Percentiles rank a stretch among this genome's conserved stretches.
phyloP scores from a whole-genome alignment of 2,797 vertebrate genomes.

The Tokudaia tokunoshimensis region DNA sequence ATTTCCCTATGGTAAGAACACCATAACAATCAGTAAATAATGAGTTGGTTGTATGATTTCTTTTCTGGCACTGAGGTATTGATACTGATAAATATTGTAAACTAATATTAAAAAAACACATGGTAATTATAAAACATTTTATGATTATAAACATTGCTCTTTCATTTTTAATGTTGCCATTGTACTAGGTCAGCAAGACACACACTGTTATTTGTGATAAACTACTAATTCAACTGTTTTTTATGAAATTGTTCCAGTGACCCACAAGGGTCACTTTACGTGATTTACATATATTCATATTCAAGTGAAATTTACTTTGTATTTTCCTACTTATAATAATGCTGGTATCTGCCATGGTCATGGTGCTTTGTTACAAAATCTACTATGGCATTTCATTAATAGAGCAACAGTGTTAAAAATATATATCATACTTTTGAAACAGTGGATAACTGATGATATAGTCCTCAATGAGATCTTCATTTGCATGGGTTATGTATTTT shows the following conservation, averaged over 20 bases:
- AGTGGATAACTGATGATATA: conserved; percentile 49
- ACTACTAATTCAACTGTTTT: background rate
- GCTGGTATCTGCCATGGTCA: background rate
- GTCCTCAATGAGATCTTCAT: conserved; percentile 74
- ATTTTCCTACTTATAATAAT: background rate
- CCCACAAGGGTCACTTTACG: background rate
- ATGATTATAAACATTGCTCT: background rate
- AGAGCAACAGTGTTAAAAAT: conserved; percentile 56
- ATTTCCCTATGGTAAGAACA: background rate
- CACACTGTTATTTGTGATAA: background rate
- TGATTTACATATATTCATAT: background rate
- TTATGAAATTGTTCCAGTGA: background rate
- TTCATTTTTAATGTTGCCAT: background rate
- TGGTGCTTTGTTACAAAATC: background rate
- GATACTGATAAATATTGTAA: background rate
- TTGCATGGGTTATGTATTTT: conserved; percentile 80
- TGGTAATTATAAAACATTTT: background rate
- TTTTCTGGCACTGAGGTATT: background rate
- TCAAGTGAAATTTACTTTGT: background rate
- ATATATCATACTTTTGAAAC: conserved; percentile 62
- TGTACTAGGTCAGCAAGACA: background rate
- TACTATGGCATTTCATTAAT: conserved; percentile 50
- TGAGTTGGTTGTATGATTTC: background rate
- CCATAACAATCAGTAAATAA: background rate
- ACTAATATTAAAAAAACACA: background rate